Evolutionary conservation across 2,888 invertebrate species (phyloP).

Genomic region (Octodonta nipae): DNA sequence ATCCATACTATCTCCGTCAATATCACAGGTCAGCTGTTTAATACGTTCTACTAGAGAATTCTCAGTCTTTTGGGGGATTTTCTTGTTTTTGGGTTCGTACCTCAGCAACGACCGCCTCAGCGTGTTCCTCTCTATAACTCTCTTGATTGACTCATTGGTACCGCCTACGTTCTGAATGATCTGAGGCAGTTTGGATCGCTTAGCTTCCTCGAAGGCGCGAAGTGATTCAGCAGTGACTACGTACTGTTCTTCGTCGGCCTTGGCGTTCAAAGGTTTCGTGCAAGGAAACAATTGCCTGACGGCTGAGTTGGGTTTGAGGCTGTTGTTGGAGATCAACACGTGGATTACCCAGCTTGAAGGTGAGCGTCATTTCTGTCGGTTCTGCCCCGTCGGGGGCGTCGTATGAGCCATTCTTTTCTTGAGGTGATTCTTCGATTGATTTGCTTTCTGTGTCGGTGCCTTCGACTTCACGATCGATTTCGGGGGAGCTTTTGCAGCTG

Average conservation of each 20-base stretch:
- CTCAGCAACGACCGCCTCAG: constrained; percentile 65
- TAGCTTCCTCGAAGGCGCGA: constrained; percentile 53
- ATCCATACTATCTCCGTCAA: constrained; percentile 63
- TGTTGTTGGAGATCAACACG: constrained; percentile 43
- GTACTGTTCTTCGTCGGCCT: constrained; percentile 30
- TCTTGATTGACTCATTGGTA: constrained; percentile 54
- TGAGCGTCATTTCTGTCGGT: constrained; percentile 40
- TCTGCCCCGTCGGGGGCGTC: constrained; percentile 25
- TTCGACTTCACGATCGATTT: constrained; percentile 14
- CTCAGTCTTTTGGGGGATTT: constrained; percentile 45
- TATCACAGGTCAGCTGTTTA: constrained; percentile 71
- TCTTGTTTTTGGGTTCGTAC: constrained; percentile 35
- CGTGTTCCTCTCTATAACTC: constrained; percentile 73
- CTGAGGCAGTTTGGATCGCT: constrained; percentile 39
- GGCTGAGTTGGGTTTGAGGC: constrained; percentile 61
- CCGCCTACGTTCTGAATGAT: constrained; percentile 36
- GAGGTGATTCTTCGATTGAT: constrained; percentile 9
- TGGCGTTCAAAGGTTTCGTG: constrained; percentile 43
- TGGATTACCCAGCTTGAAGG: constrained; percentile 45
- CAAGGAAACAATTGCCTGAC: constrained; percentile 71
- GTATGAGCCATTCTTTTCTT: constrained; percentile 10
- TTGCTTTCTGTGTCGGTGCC: constrained; percentile 4
- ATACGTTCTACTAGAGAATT: constrained; percentile 76
- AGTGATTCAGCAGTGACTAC: constrained; percentile 60
- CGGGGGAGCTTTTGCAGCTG: constrained; percentile 34